phyloP scores from a whole-genome alignment of 2,113 vertebrate genomes.

The Geococcyx californianus region DNA sequence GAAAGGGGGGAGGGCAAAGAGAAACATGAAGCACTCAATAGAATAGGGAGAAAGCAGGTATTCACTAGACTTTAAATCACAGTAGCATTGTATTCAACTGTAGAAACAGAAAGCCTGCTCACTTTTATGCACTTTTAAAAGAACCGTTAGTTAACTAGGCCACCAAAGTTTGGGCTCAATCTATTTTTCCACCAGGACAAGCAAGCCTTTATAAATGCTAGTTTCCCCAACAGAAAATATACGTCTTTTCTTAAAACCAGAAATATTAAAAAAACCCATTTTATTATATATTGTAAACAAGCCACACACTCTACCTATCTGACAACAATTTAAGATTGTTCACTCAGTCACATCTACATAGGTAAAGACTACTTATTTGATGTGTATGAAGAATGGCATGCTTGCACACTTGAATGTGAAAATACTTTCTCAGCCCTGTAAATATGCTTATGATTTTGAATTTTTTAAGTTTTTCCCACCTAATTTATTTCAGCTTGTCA shows the following conservation, averaged over 20 bases:
- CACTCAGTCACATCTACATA: not conserved
- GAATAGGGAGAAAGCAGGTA: not conserved
- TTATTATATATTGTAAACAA: not conserved
- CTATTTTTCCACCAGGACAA: not conserved
- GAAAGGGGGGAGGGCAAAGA: not conserved
- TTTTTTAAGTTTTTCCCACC: not conserved
- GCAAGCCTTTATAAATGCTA: not conserved
- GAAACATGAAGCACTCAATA: not conserved
- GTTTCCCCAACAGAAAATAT: not conserved
- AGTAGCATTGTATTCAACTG: not conserved
- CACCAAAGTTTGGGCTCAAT: not conserved
- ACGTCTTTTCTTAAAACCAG: not conserved
- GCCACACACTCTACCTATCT: not conserved
- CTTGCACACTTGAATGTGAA: not conserved
- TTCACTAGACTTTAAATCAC: not conserved
- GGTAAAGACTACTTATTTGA: not conserved
- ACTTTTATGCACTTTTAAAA: not conserved
- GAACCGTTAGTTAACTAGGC: conserved; percentile 30
- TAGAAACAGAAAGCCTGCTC: conserved; percentile 12
- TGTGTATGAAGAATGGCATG: not conserved
- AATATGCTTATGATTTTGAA: not conserved
- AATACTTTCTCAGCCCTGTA: not conserved
- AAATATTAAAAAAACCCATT: not conserved
- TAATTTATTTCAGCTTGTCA: not conserved
- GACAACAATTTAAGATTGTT: not conserved